These are phyloP conservation scores for Gisinianus flammeolus DNA, from an alignment of 2,888 invertebrate species.

Conservation along the genomic window DNA sequence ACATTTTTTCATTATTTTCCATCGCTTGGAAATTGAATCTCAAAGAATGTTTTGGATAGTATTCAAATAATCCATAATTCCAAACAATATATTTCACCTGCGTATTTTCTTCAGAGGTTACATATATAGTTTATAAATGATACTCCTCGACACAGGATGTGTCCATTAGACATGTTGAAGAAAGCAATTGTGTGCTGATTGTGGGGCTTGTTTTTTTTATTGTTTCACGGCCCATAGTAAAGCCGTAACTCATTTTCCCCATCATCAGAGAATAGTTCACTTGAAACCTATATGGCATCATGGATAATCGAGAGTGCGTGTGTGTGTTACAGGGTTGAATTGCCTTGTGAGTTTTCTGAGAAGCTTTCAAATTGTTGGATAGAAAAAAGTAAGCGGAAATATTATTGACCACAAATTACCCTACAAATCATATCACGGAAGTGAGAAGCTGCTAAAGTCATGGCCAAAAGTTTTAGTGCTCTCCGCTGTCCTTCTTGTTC, in stretches of 20 bases:
- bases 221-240: constrained; percentile 8
- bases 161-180: constrained; percentile 1
- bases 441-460: constrained; percentile 25
- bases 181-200: neutral
- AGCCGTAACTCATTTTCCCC: constrained; percentile 6
- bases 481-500: neutral
- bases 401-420: constrained; percentile 43
- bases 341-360: neutral
- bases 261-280: neutral
- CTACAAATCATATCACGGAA: constrained; percentile 46
- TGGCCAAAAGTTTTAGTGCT: neutral
- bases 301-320: neutral
- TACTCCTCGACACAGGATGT: neutral
- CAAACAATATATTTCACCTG: neutral
- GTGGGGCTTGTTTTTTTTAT: neutral
- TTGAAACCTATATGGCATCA: too few relatives aligned
- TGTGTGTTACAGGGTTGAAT: neutral
- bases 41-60: too few relatives aligned
- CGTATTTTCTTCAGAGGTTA: neutral
- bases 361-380: neutral
- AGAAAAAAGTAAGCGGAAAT: constrained; percentile 36
- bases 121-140: neutral
- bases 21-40: too few relatives aligned
- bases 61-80: too few relatives aligned
- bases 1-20: too few relatives aligned